A percentile compares a stretch with the other conserved stretches of the same genome.
These are phyloP conservation scores for Oreamnos americanus DNA, from an alignment of 2,113 vertebrate genomes.

Conservation along the genomic window DNA sequence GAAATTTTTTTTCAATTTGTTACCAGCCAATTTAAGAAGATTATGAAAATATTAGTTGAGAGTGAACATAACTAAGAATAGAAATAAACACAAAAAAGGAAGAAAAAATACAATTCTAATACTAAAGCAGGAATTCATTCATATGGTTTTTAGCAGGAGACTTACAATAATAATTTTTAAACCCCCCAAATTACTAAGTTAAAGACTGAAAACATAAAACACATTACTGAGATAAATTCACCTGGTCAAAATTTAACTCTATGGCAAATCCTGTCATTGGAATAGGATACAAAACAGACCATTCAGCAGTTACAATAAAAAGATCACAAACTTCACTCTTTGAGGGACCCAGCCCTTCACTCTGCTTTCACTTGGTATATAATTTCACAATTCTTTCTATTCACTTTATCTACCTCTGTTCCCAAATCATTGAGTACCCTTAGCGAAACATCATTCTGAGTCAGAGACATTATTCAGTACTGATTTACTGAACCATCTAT, in stretches of 20 bases:
- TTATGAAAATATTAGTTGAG: neutral
- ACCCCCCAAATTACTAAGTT: neutral
- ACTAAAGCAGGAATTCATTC: neutral
- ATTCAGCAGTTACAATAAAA: neutral
- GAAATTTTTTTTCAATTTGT: neutral
- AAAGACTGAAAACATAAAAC: neutral
- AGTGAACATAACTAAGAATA: neutral
- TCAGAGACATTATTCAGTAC: neutral
- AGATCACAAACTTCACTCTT: neutral
- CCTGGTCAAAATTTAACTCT: conserved; percentile 5
- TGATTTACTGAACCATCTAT: neutral
- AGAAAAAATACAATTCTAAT: neutral
- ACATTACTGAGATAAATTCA: neutral
- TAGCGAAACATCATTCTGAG: neutral
- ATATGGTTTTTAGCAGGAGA: neutral
- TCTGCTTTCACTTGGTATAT: neutral
- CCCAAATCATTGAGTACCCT: neutral
- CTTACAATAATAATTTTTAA: neutral
- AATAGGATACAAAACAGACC: neutral
- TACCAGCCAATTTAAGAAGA: neutral
- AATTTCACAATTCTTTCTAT: neutral
- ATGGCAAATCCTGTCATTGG: neutral
- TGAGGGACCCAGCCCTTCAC: neutral
- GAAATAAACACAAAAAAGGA: neutral
- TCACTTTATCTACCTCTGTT: neutral